These are phyloP conservation scores for Leptothorax acervorum DNA, from an alignment of 2,888 invertebrate species.

Conservation along the genomic window DNA sequence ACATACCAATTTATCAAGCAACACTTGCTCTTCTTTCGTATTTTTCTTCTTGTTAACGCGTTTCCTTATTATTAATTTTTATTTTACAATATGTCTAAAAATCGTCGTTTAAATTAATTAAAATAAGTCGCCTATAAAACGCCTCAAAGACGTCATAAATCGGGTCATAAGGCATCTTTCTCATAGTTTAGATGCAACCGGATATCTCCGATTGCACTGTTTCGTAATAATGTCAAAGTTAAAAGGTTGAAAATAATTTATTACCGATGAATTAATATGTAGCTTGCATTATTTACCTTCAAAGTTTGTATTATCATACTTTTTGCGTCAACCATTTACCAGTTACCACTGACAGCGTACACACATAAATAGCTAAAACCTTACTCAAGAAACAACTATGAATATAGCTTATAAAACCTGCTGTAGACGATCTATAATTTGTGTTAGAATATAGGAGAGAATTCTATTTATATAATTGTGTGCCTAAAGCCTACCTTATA, in stretches of 20 bases:
- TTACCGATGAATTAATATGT: neutral
- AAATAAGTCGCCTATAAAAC: too few species aligned
- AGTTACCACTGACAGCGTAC: neutral
- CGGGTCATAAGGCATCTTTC: too few species aligned
- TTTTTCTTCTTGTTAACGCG: too few species aligned
- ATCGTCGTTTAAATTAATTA: too few species aligned
- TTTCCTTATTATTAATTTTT: too few species aligned
- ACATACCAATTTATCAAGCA: too few species aligned
- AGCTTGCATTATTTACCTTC: neutral
- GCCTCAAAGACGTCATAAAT: too few species aligned
- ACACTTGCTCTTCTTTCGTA: too few species aligned
- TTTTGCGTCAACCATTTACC: neutral
- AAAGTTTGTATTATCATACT: neutral
- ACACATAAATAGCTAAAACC: neutral
- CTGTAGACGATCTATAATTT: neutral
- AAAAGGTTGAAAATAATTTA: neutral
- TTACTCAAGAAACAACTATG: neutral
- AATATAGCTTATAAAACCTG: neutral
- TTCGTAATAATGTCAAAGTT: neutral
- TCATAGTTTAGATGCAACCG: too few species aligned
- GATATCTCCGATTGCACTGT: neutral
- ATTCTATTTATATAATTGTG: neutral
- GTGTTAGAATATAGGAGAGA: neutral
- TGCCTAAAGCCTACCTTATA: neutral
- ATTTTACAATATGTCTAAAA: too few species aligned